A percentile compares a stretch with the other conserved stretches of the same genome.
Conservation (phyloP, 2,797 vertebrate species). For the Sarcophilus harrisii region DNA sequence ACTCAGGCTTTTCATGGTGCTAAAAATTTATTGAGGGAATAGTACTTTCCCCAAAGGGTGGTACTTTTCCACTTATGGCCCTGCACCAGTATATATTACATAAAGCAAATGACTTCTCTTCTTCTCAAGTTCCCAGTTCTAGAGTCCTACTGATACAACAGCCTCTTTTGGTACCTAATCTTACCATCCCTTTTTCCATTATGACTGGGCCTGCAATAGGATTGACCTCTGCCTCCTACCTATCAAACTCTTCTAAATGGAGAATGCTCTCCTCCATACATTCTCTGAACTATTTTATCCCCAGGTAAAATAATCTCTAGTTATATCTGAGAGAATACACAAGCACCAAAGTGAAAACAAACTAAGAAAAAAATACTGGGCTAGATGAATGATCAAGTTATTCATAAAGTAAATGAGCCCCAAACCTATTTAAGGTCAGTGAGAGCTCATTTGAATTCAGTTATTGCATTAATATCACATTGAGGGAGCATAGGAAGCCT, state of each 20-base stretch:
- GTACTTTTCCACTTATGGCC: background rate
- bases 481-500: background rate
- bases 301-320: background rate
- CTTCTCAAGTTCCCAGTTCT: background rate
- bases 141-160: background rate
- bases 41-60: background rate
- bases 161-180: background rate
- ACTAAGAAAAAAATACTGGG: background rate
- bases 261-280: background rate
- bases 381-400: background rate
- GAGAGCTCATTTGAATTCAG: slow-evolving; percentile 5
- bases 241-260: background rate
- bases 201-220: background rate
- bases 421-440: slow-evolving; percentile 7
- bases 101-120: background rate
- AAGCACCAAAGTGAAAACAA: background rate
- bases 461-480: background rate
- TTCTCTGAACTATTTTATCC: background rate
- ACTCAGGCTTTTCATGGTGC: background rate
- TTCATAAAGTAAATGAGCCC: slow-evolving; percentile 8
- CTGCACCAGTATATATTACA: background rate
- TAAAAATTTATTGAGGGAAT: background rate
- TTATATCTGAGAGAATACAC: background rate
- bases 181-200: background rate
- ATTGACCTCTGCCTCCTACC: background rate